Percentiles rank a stretch among this genome's conserved stretches.
phyloP scores from a whole-genome alignment of 2,113 vertebrate species.

The Holacanthus passer region DNA sequence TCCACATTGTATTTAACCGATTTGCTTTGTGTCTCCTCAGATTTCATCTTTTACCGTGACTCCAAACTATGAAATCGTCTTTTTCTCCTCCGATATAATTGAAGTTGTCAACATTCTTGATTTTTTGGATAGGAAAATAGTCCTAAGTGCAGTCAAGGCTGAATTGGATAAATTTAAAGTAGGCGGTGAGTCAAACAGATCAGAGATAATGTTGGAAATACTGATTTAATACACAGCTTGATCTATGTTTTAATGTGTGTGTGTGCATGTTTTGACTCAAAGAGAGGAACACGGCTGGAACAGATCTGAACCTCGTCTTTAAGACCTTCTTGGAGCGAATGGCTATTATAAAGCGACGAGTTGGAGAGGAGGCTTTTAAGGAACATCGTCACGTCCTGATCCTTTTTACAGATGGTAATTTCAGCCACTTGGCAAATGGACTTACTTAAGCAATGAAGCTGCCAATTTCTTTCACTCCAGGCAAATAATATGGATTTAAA shows the following conservation, averaged over 20 bases:
- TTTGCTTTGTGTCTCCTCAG: constrained; percentile 65
- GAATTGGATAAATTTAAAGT: constrained; percentile 20
- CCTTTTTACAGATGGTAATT: constrained; percentile 85
- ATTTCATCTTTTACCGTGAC: constrained; percentile 76
- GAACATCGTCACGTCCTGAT: constrained; percentile 78
- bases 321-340: constrained; percentile 56
- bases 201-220: background rate
- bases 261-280: constrained; percentile 16
- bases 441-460: background rate
- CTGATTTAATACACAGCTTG: background rate
- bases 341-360: constrained; percentile 33
- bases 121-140: background rate
- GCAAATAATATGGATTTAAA: background rate
- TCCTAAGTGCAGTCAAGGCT: rapidly evolving
- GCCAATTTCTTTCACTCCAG: background rate
- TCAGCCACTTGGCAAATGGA: background rate
- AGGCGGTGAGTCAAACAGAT: constrained; percentile 56
- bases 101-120: constrained; percentile 68
- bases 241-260: background rate
- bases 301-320: constrained; percentile 78
- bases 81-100: constrained; percentile 75
- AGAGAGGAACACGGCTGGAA: constrained; percentile 71
- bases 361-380: constrained; percentile 27
- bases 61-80: constrained; percentile 82
- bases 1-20: background rate